These are phyloP conservation scores for Phenganax marumi DNA, from an alignment of 92 coral and sea anemone species.

Conservation along the genomic window DNA sequence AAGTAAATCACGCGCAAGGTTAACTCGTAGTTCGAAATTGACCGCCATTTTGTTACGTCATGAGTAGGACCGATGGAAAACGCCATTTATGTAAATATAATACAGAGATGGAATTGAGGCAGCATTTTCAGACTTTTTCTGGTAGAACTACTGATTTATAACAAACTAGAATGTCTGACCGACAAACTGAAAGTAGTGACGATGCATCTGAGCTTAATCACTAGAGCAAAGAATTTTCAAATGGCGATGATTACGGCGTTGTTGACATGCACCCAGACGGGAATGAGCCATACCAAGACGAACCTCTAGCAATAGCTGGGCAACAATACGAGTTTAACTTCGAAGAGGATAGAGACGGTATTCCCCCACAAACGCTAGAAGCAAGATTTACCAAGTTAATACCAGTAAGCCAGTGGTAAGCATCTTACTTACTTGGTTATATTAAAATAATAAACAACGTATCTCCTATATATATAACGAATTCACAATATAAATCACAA, in stretches of 20 bases:
- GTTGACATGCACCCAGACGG: background rate
- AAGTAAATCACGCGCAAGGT: background rate
- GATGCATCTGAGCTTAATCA: background rate
- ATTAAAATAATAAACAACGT: background rate
- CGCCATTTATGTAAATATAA: background rate
- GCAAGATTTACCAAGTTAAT: conserved; percentile 23
- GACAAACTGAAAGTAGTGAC: background rate
- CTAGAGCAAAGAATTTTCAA: background rate
- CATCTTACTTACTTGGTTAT: background rate
- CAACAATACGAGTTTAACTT: background rate
- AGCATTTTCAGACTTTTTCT: background rate
- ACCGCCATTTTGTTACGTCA: conserved; percentile 1
- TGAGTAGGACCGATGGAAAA: background rate
- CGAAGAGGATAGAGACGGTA: conserved; percentile 12
- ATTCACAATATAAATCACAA: background rate
- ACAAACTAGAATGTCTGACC: conserved; percentile 7
- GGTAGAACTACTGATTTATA: background rate
- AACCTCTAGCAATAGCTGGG: background rate
- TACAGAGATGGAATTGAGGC: background rate
- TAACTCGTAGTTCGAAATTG: background rate
- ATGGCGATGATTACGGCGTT: background rate
- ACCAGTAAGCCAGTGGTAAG: conserved; percentile 18
- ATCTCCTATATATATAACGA: background rate
- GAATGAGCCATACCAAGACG: conserved; percentile 3
- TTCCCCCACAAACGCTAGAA: conserved; percentile 38